Evolutionary conservation across 2,888 invertebrate species (phyloP).

Genomic region (Phyllotreta striolata): DNA sequence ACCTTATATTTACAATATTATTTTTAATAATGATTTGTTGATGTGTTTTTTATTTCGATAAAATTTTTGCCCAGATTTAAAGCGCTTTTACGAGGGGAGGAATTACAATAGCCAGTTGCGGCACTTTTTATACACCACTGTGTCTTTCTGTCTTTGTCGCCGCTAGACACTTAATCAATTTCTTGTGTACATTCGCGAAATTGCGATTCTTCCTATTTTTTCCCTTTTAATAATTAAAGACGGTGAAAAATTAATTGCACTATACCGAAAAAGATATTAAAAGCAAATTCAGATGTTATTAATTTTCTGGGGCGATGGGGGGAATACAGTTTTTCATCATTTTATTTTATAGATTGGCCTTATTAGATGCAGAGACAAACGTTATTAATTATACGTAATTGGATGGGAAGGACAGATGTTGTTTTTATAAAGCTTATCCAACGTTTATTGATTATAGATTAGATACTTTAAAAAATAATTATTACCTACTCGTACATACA

Average conservation of each 20-base stretch:
- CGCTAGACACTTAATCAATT: constrained; percentile 44
- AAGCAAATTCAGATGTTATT: constrained; percentile 38
- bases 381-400: constrained; percentile 31
- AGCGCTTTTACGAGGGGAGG: neutral
- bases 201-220: constrained; percentile 42
- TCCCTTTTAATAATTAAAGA: constrained; percentile 42
- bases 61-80: too few species aligned
- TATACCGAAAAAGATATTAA: constrained; percentile 41
- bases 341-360: constrained; percentile 33
- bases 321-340: constrained; percentile 26
- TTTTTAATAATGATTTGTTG: too few species aligned
- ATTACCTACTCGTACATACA: too few species aligned
- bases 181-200: constrained; percentile 44
- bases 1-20: too few species aligned
- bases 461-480: too few species aligned
- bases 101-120: too few species aligned
- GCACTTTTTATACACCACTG: constrained; percentile 14
- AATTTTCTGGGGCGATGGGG: constrained; percentile 25
- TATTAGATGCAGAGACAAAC: constrained; percentile 23
- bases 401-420: neutral
- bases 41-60: too few species aligned
- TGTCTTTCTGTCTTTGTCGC: constrained; percentile 20
- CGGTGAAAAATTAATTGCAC: constrained; percentile 43
- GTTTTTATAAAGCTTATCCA: too few species aligned
- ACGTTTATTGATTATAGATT: too few species aligned